Base-by-base conservation (phyloP, 2,797 vertebrate genomes). In the Halcyon chelicuti region DNA sequence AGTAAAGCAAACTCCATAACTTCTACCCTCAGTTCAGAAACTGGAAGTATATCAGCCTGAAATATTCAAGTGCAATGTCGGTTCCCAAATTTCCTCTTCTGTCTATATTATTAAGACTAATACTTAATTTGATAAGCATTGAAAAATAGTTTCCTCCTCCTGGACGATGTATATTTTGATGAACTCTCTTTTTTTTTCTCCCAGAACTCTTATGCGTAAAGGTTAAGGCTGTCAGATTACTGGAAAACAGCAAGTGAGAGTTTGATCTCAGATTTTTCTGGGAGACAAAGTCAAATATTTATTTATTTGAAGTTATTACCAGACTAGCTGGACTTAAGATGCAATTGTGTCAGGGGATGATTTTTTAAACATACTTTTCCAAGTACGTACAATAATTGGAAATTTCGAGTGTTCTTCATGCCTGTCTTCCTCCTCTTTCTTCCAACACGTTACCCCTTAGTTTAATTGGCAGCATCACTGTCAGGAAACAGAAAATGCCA, bases 101-200 rank as follows among this genome's bases (percentile, higher is more conserved):
- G 3, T 42, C 3, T 35, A 17, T 62, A 35, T 55, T 75, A 35
- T 58, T 86, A 60, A 77, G n/a, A 75, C 10, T 61, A 79, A 31
- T 37, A 19, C 6, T 92, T 95, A 68, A 73, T 90, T 72, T 90
- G 79, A 93, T 84, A 62, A 68, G 5, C 47, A 51, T 1, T 93
- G 76, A 84, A 70, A 90, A 92, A 86, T 23, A 21, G 14, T 55
- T 94, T 93, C 80, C 85, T 93, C 31, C 9, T 89, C 55, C 40
- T 75, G 42, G 29, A 25, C 72, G 33, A 9, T 57, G 26, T 12
- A 5, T 77, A 29, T 74, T 76, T 73, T 18, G 33, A 65, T 62
- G 37, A 71, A 70, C 28, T 88, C 82, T 25, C 33, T 15, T 86
- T 14, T 10, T 73, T 39, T 52, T 66, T 5, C 16, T 26, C 5